Percentiles rank a stretch among this genome's conserved stretches.
phyloP scores from a whole-genome alignment of 2,888 invertebrate species.

The Biston betularia region DNA sequence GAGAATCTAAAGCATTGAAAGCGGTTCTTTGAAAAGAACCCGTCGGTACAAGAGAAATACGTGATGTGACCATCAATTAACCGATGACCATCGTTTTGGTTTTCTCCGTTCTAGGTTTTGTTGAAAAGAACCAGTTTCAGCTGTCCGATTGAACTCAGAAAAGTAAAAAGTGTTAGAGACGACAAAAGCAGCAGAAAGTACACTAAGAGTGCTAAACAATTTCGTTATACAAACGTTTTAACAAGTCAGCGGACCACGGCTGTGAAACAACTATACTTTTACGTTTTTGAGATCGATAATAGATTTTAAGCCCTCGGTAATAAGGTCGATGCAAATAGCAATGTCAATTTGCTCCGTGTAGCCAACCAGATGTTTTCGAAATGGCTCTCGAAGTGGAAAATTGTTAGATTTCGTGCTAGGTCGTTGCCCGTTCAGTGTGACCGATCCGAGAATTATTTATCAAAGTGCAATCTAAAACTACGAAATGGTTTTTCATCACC shows the following conservation, averaged over 20 bases:
- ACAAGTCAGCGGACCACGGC: constrained; percentile 62
- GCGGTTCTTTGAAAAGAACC: constrained; percentile 28
- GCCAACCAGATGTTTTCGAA: constrained; percentile 74
- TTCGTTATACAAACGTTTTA: constrained; percentile 67
- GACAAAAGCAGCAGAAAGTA: constrained; percentile 58
- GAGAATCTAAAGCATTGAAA: constrained; percentile 32
- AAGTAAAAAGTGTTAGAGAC: constrained; percentile 31
- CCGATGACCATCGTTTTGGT: constrained; percentile 14
- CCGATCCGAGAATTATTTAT: constrained; percentile 64
- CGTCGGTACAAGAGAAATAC: constrained; percentile 20
- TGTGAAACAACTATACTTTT: constrained; percentile 35
- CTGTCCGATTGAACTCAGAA: constrained; percentile 28
- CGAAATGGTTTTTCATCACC: constrained; percentile 45
- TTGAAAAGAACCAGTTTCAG: constrained; percentile 25
- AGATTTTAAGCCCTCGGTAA: constrained; percentile 44
- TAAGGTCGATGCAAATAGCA: constrained; percentile 49
- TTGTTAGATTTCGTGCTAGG: constrained; percentile 75
- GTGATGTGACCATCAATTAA: constrained; percentile 27
- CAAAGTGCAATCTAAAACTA: constrained; percentile 54
- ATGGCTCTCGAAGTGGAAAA: constrained; percentile 75
- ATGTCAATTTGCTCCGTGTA: constrained; percentile 41
- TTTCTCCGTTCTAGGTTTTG: constrained; percentile 24
- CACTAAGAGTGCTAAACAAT: constrained; percentile 59
- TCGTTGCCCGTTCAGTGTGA: constrained; percentile 73
- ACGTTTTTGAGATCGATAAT: constrained; percentile 45